Evolutionary conservation across 2,888 invertebrate genomes (phyloP).

Genomic region (Ichneumon xanthorius): DNA sequence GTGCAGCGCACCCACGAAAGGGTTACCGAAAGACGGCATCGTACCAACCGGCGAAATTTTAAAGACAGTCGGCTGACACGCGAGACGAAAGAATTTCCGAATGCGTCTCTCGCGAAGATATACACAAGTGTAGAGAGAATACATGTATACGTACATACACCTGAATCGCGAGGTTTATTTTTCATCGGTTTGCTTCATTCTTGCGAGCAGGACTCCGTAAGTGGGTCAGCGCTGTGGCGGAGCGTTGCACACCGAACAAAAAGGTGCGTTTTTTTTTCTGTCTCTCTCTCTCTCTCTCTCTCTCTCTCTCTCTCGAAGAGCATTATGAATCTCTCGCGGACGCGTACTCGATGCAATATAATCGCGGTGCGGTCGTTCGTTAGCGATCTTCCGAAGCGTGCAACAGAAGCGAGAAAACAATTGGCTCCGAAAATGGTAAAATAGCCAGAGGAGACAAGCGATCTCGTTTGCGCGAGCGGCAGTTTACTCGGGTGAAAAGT

Average conservation of each 20-base stretch:
- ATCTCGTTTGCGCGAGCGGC: slow-evolving; percentile 22
- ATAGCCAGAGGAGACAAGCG: slow-evolving; percentile 30
- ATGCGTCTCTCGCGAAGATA: slow-evolving; percentile 8
- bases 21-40: neutral
- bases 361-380: slow-evolving; percentile 28
- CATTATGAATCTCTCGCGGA: slow-evolving; percentile 17
- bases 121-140: neutral
- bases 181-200: slow-evolving; percentile 25
- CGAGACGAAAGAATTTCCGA: slow-evolving; percentile 25
- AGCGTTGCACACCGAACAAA: neutral
- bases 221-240: slow-evolving; percentile 58
- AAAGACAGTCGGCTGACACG: slow-evolving; percentile 6
- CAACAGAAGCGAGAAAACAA: slow-evolving; percentile 25
- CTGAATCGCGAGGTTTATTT: slow-evolving; percentile 17
- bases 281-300: too few relatives aligned
- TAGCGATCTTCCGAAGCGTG: slow-evolving; percentile 1
- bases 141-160: neutral
- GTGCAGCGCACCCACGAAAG: neutral
- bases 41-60: neutral
- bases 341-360: neutral
- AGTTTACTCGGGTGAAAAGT: neutral
- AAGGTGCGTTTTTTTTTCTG: too few relatives aligned
- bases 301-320: too few relatives aligned
- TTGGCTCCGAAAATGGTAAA: slow-evolving; percentile 41
- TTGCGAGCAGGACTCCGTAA: slow-evolving; percentile 26